Evolutionary conservation across 2,797 vertebrate genomes (phyloP).

Genomic region (Sparidentex hasta): DNA sequence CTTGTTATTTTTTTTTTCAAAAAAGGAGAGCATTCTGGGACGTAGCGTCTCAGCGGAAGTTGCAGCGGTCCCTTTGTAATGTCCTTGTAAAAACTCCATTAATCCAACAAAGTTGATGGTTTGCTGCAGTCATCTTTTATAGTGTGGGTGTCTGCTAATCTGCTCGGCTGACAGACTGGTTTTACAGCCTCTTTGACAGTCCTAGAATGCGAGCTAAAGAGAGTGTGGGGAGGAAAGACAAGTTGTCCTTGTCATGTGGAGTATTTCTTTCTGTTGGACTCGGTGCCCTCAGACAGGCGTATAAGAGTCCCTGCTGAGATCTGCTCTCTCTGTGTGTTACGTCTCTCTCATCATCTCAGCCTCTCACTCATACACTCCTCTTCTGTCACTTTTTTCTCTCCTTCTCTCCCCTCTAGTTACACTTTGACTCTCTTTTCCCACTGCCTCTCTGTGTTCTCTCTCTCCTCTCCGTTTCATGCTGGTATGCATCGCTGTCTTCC

Average conservation of each 20-base stretch:
- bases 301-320: constrained; percentile 66
- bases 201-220: constrained; percentile 34
- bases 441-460: constrained; percentile 24
- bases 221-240: constrained; percentile 56
- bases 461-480: constrained; percentile 35
- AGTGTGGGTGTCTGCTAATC: constrained; percentile 43
- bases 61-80: constrained; percentile 24
- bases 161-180: constrained; percentile 41
- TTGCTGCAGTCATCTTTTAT: constrained; percentile 50
- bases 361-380: constrained; percentile 50
- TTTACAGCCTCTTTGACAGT: constrained; percentile 53
- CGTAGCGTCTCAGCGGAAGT: constrained; percentile 9
- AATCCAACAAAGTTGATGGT: constrained; percentile 34
- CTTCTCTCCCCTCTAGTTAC: constrained; percentile 55
- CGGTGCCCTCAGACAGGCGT: constrained; percentile 56
- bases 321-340: constrained; percentile 41
- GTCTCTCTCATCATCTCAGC: constrained; percentile 50
- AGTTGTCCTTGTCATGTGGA: constrained; percentile 72
- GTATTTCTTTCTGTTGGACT: constrained; percentile 55
- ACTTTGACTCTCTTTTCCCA: constrained; percentile 55
- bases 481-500: constrained; percentile 52
- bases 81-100: constrained; percentile 39
- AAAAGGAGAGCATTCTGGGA: constrained; percentile 34
- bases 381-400: constrained; percentile 53
- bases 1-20: constrained; percentile 23